Evolutionary conservation across 2,888 invertebrate genomes (phyloP).

Genomic region (Cotesia congregata): DNA sequence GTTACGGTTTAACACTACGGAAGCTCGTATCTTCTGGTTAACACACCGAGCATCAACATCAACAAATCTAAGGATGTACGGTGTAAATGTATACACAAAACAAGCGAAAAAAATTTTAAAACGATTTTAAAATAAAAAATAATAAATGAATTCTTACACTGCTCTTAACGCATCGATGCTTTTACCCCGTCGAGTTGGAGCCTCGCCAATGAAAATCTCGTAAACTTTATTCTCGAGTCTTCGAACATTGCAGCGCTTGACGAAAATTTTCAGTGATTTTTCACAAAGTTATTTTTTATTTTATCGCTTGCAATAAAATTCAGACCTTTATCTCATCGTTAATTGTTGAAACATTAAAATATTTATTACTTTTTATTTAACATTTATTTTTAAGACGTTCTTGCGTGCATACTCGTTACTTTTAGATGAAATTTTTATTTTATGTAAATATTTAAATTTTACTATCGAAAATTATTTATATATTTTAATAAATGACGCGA

Average conservation of each 20-base stretch:
- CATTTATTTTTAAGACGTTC: too few relatives aligned
- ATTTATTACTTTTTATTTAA: too few relatives aligned
- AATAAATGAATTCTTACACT: conserved; percentile 12
- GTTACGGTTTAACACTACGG: conserved; percentile 39
- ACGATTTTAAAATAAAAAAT: neutral
- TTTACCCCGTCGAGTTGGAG: conserved; percentile 20
- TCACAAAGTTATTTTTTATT: neutral
- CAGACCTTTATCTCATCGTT: too few relatives aligned
- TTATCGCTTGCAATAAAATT: neutral
- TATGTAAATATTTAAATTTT: too few relatives aligned
- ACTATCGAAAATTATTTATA: too few relatives aligned
- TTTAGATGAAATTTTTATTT: too few relatives aligned
- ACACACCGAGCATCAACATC: neutral
- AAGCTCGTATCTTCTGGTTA: conserved; percentile 38
- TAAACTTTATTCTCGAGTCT: conserved; percentile 11
- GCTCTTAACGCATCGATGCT: conserved; percentile 23
- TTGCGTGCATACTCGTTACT: too few relatives aligned
- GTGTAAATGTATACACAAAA: neutral
- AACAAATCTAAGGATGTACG: neutral
- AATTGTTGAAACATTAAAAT: too few relatives aligned
- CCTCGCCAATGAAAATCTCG: conserved; percentile 13
- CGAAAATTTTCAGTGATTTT: neutral
- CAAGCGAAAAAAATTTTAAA: conserved; percentile 12
- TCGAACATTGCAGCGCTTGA: neutral
- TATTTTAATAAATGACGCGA: too few relatives aligned